These are phyloP conservation scores for Sebastes fasciatus DNA, from an alignment of 2,113 vertebrate species.

Conservation along the genomic window DNA sequence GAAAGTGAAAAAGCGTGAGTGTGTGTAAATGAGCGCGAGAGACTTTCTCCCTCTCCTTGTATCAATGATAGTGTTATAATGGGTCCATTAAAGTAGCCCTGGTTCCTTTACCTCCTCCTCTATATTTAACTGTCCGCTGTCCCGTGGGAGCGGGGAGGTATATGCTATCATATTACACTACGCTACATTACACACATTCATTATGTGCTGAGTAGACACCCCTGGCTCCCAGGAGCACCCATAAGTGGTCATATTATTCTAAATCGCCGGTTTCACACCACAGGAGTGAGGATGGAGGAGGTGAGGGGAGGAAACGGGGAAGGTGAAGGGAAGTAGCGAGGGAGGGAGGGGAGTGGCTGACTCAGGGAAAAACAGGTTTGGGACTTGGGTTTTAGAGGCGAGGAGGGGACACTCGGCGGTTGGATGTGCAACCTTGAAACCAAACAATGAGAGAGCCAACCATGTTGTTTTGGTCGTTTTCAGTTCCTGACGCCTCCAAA, in stretches of 20 bases:
- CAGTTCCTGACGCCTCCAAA: constrained; percentile 40
- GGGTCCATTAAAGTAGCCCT: constrained; percentile 80
- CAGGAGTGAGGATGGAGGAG: constrained; percentile 61
- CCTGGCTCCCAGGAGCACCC: constrained; percentile 78
- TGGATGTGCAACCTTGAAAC: constrained; percentile 50
- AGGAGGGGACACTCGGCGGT: constrained; percentile 27
- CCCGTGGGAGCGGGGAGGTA: constrained; percentile 77
- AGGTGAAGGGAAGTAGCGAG: constrained; percentile 52
- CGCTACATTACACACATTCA: constrained; percentile 86
- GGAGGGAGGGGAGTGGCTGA: constrained; percentile 53
- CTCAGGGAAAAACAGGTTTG: constrained; percentile 61
- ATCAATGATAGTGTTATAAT: constrained; percentile 83
- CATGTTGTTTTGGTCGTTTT: constrained; percentile 49
- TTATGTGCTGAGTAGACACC: constrained; percentile 84
- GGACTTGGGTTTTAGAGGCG: constrained; percentile 29
- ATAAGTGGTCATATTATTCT: constrained; percentile 83
- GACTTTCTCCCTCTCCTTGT: constrained; percentile 62
- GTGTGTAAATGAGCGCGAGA: constrained; percentile 38
- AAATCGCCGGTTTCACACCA: constrained; percentile 79
- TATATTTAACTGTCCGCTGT: constrained; percentile 81
- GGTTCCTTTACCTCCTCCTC: constrained; percentile 78
- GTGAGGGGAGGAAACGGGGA: constrained; percentile 47
- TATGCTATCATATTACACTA: constrained; percentile 83
- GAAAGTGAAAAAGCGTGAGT: constrained; percentile 30
- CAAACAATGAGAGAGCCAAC: constrained; percentile 18